Percentiles rank a stretch among this genome's conserved stretches.
Evolutionary conservation across 2,113 vertebrate species (phyloP).

Genomic region (Narcine bancroftii): DNA sequence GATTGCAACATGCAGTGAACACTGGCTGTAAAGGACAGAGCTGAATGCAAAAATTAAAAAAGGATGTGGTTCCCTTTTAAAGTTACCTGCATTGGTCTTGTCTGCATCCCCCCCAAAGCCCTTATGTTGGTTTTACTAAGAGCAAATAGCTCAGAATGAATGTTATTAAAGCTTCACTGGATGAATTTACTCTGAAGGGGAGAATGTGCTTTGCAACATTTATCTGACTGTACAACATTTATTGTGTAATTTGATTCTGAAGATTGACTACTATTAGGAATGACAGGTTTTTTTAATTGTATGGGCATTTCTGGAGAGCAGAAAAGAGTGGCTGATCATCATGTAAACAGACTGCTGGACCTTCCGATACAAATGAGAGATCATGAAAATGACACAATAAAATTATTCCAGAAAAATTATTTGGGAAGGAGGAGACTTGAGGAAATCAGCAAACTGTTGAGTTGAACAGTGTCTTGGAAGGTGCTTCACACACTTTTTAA

Average conservation of each 20-base stretch:
- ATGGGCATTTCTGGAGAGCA: not conserved
- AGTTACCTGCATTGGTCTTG: not conserved
- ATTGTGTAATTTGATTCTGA: conserved; percentile 9
- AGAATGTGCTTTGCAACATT: conserved; percentile 20
- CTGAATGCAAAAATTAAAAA: no score
- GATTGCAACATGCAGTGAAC: no score
- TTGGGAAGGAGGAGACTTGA: not conserved
- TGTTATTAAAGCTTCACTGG: not conserved
- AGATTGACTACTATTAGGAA: conserved; percentile 20
- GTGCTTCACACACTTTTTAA: no score
- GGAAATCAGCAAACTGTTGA: not conserved
- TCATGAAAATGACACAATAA: not conserved
- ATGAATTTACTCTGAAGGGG: conserved; percentile 18
- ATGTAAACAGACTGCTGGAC: not conserved
- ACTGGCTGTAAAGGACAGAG: no score
- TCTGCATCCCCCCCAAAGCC: not conserved
- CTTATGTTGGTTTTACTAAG: not conserved
- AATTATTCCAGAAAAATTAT: not conserved
- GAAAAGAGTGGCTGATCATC: conserved; percentile 23
- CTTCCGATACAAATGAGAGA: not conserved
- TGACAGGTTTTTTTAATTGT: conserved; percentile 14
- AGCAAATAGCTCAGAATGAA: not conserved
- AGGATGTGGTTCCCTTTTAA: not conserved
- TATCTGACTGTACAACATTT: conserved; percentile 15
- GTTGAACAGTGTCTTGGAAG: not conserved